Evolutionary conservation across 2,797 vertebrate species (phyloP).

Genomic region (Mastacembelus armatus): DNA sequence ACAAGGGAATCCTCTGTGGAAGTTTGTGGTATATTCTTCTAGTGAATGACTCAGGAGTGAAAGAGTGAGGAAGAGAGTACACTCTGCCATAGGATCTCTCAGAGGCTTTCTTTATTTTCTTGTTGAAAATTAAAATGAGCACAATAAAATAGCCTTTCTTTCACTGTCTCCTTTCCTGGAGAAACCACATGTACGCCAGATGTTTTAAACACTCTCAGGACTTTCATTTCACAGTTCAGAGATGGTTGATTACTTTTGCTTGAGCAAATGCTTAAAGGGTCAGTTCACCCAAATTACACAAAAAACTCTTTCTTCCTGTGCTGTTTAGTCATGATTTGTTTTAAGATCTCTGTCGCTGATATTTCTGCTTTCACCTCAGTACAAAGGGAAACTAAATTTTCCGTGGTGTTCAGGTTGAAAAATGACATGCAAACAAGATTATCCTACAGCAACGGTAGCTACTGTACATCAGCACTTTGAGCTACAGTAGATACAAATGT

Average conservation of each 20-base stretch:
- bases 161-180: conserved; percentile 73
- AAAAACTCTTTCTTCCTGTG: background rate
- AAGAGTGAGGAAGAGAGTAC: conserved; percentile 30
- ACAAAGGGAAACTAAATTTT: no score
- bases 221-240: conserved; percentile 22
- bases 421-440: background rate
- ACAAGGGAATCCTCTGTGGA: conserved; percentile 54
- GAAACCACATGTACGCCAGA: conserved; percentile 28
- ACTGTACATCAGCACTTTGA: background rate
- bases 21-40: conserved; percentile 61
- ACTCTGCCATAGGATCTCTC: conserved; percentile 69
- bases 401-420: background rate
- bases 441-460: background rate
- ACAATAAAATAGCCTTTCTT: conserved; percentile 86
- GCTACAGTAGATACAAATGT: no score
- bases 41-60: conserved; percentile 63
- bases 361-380: background rate
- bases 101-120: conserved; percentile 73
- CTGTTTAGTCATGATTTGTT: background rate
- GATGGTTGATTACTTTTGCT: background rate
- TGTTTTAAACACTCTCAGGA: conserved; percentile 39
- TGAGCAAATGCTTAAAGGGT: conserved; percentile 10
- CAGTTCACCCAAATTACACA: background rate
- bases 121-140: conserved; percentile 86
- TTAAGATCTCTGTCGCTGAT: background rate